phyloP scores from a whole-genome alignment of 2,797 vertebrate species.

The Mormyrops attenuatus region DNA sequence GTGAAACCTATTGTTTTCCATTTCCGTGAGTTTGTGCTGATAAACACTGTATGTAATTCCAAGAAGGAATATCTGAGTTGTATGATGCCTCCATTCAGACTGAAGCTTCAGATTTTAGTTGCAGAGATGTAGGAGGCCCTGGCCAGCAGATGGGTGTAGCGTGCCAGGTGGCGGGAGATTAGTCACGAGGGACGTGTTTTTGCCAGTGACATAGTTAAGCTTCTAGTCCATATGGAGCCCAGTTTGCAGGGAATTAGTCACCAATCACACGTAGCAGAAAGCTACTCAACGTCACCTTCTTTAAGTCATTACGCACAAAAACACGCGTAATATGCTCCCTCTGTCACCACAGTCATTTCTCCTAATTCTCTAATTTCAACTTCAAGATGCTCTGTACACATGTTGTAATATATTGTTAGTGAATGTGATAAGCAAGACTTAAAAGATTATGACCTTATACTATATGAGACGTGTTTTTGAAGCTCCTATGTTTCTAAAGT shows the following conservation, averaged over 20 bases:
- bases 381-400: not conserved
- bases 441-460: not conserved
- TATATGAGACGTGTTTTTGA: not conserved
- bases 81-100: not conserved
- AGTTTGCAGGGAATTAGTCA: slow-evolving; percentile 13
- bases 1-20: not conserved
- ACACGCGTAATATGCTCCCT: not conserved
- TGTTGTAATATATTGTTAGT: not conserved
- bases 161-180: slow-evolving; percentile 25
- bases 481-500: not conserved
- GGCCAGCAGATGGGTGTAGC: slow-evolving; percentile 23
- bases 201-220: slow-evolving; percentile 20
- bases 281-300: not conserved
- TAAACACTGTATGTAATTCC: not conserved
- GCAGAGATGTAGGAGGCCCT: slow-evolving; percentile 8
- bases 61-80: not conserved
- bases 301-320: slow-evolving; percentile 12
- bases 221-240: slow-evolving; percentile 5
- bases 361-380: not conserved
- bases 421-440: not conserved
- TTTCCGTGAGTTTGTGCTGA: not conserved
- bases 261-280: not conserved
- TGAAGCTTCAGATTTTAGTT: not conserved
- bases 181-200: slow-evolving; percentile 28
- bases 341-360: not conserved